These are phyloP conservation scores for Motacilla alba DNA, from an alignment of 2,113 vertebrate species.

Conservation along the genomic window DNA sequence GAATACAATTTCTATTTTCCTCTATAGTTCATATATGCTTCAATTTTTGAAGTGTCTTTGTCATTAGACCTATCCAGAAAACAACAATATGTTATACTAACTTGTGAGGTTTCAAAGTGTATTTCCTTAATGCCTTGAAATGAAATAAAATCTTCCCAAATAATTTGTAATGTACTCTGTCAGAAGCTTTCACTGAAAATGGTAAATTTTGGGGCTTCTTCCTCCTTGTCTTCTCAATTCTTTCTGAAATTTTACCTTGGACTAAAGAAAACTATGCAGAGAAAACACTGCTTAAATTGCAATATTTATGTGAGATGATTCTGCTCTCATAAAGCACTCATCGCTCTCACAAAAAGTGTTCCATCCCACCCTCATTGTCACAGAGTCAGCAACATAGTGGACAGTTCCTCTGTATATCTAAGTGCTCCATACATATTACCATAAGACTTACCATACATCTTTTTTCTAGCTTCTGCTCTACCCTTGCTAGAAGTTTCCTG, in stretches of 20 bases:
- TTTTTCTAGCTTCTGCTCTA: background rate
- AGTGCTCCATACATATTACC: background rate
- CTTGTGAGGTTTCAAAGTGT: background rate
- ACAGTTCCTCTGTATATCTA: background rate
- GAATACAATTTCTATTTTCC: background rate
- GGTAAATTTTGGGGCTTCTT: background rate
- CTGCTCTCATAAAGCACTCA: background rate
- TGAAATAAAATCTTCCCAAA: background rate
- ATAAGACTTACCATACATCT: background rate
- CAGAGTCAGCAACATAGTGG: background rate
- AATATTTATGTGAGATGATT: background rate
- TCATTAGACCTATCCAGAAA: background rate
- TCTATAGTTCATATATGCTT: background rate
- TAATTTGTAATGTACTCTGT: background rate
- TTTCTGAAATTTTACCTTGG: background rate
- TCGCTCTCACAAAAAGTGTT: background rate
- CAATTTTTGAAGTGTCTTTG: background rate
- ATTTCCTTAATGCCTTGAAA: background rate
- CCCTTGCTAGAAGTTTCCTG: background rate
- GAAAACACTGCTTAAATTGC: background rate
- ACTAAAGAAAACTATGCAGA: background rate
- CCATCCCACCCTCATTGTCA: background rate
- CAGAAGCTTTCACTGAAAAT: background rate
- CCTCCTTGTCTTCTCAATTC: background rate
- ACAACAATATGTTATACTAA: background rate